Evolutionary conservation across 2,888 invertebrate genomes (phyloP).

Genomic region (Sphaerophoria rueppellii): DNA sequence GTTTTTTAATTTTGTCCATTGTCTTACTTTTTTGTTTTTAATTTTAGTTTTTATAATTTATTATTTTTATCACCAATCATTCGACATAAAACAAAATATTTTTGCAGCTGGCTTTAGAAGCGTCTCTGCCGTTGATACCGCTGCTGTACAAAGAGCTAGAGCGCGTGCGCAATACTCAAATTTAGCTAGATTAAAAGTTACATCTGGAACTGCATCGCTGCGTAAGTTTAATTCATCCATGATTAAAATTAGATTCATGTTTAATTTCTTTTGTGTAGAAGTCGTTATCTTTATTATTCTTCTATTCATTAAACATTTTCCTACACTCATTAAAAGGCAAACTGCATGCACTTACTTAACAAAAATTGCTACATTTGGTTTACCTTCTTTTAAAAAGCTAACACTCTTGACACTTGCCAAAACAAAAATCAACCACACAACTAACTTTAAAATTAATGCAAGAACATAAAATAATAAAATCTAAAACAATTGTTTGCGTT

Average conservation of each 20-base stretch:
- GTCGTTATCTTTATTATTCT: background rate
- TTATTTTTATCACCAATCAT: conserved; percentile 56
- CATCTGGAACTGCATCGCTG: conserved; percentile 85
- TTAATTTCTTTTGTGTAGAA: conserved; percentile 3
- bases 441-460: conserved; percentile 39
- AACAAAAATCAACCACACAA: conserved; percentile 25
- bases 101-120: conserved; percentile 87
- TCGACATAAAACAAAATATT: conserved; percentile 60
- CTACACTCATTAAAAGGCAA: too few relatives aligned
- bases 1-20: conserved; percentile 13
- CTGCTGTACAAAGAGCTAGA: conserved; percentile 94
- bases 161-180: conserved; percentile 92
- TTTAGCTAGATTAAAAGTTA: conserved; percentile 89
- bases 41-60: conserved; percentile 38
- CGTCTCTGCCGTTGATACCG: conserved; percentile 96
- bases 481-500: conserved; percentile 68
- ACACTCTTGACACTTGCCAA: background rate
- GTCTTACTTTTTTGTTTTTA: conserved; percentile 20
- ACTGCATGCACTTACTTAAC: background rate
- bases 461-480: conserved; percentile 67
- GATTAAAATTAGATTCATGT: conserved; percentile 6
- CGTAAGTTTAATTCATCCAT: conserved; percentile 85
- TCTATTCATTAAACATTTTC: conserved; percentile 7
- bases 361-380: conserved; percentile 38
- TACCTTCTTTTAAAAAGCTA: conserved; percentile 10